A percentile compares a stretch with the other conserved stretches of the same genome.
Evolutionary conservation across 2,113 vertebrate genomes (phyloP).

Genomic region (Polypterus senegalus): DNA sequence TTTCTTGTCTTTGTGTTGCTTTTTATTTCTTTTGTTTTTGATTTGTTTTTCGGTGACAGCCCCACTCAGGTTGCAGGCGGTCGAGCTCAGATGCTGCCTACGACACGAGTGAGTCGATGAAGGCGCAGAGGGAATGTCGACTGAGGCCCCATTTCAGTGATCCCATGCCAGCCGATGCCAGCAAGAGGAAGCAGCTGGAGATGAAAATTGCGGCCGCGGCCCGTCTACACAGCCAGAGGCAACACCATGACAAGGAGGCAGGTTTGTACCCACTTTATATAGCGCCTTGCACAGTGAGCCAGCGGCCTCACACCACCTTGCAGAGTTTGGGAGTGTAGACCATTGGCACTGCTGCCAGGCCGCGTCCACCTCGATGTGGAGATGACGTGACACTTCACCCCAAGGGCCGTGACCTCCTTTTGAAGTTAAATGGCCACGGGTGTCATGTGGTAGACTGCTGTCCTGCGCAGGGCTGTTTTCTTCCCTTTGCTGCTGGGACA

Average conservation of each 20-base stretch:
- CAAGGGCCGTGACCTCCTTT: too few species aligned
- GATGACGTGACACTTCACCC: too few species aligned
- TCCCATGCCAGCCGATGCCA: conserved; percentile 68
- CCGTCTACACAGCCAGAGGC: conserved; percentile 59
- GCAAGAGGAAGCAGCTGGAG: conserved; percentile 79
- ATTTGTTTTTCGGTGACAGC: conserved; percentile 33
- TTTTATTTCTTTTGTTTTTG: background rate
- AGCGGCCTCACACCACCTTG: too few species aligned
- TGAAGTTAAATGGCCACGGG: too few species aligned
- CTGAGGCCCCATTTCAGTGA: conserved; percentile 74
- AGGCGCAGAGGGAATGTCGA: conserved; percentile 66
- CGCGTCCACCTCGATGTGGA: too few species aligned
- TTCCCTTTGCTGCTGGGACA: too few species aligned
- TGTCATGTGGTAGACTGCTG: too few species aligned
- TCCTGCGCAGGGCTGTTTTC: too few species aligned
- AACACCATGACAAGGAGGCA: conserved; percentile 49
- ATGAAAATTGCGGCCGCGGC: conserved; percentile 73
- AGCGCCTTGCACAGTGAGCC: too few species aligned
- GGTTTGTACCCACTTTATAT: conserved; percentile 27
- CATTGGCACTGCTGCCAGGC: too few species aligned
- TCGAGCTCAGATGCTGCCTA: conserved; percentile 71
- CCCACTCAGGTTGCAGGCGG: conserved; percentile 54
- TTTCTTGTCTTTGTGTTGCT: background rate
- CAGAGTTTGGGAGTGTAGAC: too few species aligned
- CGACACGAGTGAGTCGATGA: conserved; percentile 57